These are phyloP conservation scores for Phrynocephalus forsythii DNA, from an alignment of 2,797 vertebrate species.

Conservation along the genomic window DNA sequence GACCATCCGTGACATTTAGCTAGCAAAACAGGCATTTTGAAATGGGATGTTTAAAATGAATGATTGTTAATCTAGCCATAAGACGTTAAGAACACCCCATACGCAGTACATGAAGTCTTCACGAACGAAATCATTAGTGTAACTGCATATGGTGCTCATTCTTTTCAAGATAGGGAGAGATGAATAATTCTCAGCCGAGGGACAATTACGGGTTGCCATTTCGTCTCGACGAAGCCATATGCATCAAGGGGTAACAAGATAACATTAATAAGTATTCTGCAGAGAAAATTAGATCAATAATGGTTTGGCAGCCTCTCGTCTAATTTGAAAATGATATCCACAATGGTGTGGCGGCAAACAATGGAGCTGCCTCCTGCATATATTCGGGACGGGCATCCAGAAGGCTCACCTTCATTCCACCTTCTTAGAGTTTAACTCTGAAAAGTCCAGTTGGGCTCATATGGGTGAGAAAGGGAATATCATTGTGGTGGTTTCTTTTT, in stretches of 20 bases:
- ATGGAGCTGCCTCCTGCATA: not conserved
- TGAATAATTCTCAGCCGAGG: constrained; percentile 72
- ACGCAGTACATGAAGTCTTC: constrained; percentile 65
- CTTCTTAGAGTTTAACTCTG: not conserved
- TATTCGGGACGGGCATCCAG: not conserved
- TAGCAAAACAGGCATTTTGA: constrained; percentile 37
- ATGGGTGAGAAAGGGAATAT: not conserved
- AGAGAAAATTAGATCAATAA: constrained; percentile 69
- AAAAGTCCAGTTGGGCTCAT: not conserved
- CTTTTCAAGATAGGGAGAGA: constrained; percentile 66
- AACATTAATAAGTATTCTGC: constrained; percentile 73
- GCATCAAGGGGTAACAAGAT: constrained; percentile 75
- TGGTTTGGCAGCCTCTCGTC: constrained; percentile 33
- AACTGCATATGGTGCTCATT: constrained; percentile 63
- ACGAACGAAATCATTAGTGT: constrained; percentile 75
- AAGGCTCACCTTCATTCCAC: constrained; percentile 25
- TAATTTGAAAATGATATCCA: constrained; percentile 11
- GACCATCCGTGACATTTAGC: constrained; percentile 12
- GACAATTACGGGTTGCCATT: constrained; percentile 71
- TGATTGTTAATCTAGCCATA: constrained; percentile 52
- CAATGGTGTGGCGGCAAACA: constrained; percentile 7
- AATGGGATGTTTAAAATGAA: constrained; percentile 56
- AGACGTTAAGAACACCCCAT: constrained; percentile 57
- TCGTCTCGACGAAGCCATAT: constrained; percentile 58
- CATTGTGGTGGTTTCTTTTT: not conserved